A percentile compares a stretch with the other conserved stretches of the same genome.
These are phyloP conservation scores for Apolygus lucorum DNA, from an alignment of 1,140 invertebrate genomes.

Conservation along the genomic window DNA sequence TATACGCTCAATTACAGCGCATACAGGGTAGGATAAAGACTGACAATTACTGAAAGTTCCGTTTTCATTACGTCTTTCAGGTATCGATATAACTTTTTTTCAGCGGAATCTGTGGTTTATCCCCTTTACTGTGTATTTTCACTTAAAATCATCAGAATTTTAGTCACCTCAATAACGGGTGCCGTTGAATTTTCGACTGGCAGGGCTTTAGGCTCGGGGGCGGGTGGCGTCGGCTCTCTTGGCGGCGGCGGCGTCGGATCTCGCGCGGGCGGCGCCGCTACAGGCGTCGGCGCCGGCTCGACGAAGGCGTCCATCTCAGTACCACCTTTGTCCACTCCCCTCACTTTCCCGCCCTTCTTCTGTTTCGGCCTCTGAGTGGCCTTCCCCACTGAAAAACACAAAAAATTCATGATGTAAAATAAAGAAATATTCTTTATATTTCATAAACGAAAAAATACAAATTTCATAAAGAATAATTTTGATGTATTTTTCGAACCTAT, in stretches of 20 bases:
- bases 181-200: not conserved
- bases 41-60: too few species aligned
- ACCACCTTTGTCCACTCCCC: conserved; percentile 44
- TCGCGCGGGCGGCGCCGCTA: conserved; percentile 24
- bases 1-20: too few species aligned
- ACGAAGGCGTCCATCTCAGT: conserved; percentile 46
- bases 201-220: not conserved
- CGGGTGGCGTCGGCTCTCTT: conserved; percentile 14
- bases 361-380: conserved; percentile 37
- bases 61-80: too few species aligned
- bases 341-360: conserved; percentile 42
- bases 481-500: too few species aligned
- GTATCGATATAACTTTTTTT: too few species aligned
- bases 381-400: conserved; percentile 24
- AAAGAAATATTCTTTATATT: not conserved
- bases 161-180: not conserved
- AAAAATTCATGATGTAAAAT: not conserved
- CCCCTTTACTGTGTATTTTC: too few species aligned
- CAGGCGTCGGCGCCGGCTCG: conserved; percentile 34
- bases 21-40: too few species aligned
- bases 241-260: conserved; percentile 13
- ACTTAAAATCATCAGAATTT: too few species aligned
- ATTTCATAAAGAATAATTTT: too few species aligned
- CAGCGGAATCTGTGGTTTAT: too few species aligned
- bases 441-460: not conserved